phyloP scores from a whole-genome alignment of 2,888 invertebrate genomes.

The Cheilosia urbana region DNA sequence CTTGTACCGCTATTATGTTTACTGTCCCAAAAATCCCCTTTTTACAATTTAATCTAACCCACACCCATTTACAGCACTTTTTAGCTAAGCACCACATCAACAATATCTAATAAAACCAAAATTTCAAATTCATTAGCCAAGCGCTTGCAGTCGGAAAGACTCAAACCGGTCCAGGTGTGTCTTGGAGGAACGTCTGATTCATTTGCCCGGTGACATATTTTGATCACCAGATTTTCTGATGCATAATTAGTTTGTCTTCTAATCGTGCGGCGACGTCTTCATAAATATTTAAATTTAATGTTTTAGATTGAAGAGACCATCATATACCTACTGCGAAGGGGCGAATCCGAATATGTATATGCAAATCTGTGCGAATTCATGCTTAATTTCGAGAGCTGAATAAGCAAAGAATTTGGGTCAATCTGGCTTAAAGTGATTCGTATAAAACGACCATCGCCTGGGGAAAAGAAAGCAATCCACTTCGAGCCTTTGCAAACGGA shows the following conservation, averaged over 20 bases:
- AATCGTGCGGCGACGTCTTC: conserved; percentile 21
- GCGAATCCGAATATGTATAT: neutral
- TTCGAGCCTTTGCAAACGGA: conserved; percentile 38
- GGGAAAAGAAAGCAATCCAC: conserved; percentile 34
- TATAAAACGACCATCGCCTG: conserved; percentile 51
- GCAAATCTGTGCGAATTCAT: conserved; percentile 3
- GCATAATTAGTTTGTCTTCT: neutral
- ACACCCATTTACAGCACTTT: neutral
- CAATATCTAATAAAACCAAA: no score
- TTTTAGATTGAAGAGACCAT: neutral
- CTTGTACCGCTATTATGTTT: conserved; percentile 41
- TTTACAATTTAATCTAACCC: conserved; percentile 28
- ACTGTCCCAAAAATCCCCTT: neutral
- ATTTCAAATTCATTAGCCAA: no score
- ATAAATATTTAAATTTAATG: conserved; percentile 50
- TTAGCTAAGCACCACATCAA: neutral
- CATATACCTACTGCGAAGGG: neutral
- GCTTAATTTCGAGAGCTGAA: conserved; percentile 5
- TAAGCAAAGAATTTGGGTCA: conserved; percentile 30
- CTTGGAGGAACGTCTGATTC: neutral
- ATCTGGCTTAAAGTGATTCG: conserved; percentile 13
- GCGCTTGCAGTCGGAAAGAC: neutral
- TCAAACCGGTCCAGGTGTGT: conserved; percentile 36
- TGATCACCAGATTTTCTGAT: neutral
- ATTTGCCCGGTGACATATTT: neutral